A percentile compares a stretch with the other conserved stretches of the same genome.
These are phyloP conservation scores for Camponotus pennsylvanicus DNA, from an alignment of 1,140 invertebrate genomes.

Conservation along the genomic window DNA sequence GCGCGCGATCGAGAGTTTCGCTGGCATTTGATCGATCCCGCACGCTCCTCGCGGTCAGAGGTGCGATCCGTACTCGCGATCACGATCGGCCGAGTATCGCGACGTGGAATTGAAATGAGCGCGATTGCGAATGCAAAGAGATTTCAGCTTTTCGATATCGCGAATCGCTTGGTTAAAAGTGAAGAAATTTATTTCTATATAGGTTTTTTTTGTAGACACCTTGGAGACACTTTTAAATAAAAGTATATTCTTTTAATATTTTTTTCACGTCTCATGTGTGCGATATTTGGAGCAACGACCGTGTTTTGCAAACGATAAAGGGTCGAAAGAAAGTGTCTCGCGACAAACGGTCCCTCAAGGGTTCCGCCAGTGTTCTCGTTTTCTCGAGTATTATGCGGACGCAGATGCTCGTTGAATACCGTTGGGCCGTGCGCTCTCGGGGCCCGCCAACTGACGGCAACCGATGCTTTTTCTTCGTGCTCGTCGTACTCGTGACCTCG, in stretches of 20 bases:
- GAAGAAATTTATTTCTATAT: not conserved
- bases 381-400: constrained; percentile 36
- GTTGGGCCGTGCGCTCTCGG: constrained; percentile 38
- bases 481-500: constrained; percentile 57
- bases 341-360: not conserved
- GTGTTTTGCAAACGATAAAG: not conserved
- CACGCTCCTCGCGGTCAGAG: constrained; percentile 50
- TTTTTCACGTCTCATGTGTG: too few relatives aligned
- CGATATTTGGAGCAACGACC: not conserved
- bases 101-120: constrained; percentile 31
- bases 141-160: not conserved
- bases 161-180: not conserved
- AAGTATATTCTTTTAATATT: too few relatives aligned
- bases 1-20: constrained; percentile 14
- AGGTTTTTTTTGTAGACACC: not conserved
- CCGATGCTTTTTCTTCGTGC: constrained; percentile 39
- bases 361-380: constrained; percentile 29
- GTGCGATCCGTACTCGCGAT: constrained; percentile 47
- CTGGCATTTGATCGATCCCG: constrained; percentile 53
- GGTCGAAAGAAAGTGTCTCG: constrained; percentile 1
- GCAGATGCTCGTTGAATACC: constrained; percentile 50
- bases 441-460: constrained; percentile 48
- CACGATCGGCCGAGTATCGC: constrained; percentile 45
- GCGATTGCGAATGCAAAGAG: not conserved
- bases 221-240: too few relatives aligned